Conservation (phyloP, 2,113 vertebrate genomes). For the Saimiri boliviensis region DNA sequence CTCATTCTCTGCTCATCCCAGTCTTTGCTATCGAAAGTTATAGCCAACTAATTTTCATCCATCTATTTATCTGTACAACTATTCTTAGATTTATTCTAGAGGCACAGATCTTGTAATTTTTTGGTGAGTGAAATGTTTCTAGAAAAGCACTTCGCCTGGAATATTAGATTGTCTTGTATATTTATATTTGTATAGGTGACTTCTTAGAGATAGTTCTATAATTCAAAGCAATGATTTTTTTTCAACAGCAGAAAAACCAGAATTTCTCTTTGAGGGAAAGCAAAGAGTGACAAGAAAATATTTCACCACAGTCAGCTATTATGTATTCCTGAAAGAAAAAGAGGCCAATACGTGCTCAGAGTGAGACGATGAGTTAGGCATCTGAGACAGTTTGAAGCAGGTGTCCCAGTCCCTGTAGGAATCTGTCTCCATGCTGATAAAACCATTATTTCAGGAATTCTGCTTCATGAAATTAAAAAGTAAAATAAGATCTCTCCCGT, state of each 20-base stretch:
- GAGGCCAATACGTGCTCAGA: accelerated
- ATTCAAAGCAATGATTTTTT: not conserved
- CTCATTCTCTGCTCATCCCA: not conserved
- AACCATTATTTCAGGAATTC: not conserved
- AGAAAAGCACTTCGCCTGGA: not conserved
- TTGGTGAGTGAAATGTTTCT: not conserved
- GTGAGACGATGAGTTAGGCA: not conserved
- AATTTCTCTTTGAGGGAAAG: not conserved
- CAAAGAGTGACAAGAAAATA: not conserved
- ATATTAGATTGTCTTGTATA: not conserved
- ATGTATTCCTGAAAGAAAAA: not conserved
- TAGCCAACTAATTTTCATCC: not conserved
- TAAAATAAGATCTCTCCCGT: not conserved
- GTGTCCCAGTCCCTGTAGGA: not conserved
- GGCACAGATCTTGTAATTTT: not conserved
- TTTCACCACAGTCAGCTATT: not conserved
- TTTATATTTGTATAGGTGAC: not conserved
- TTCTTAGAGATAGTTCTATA: not conserved
- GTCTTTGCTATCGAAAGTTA: not conserved
- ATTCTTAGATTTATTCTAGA: not conserved
- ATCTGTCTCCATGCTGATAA: not conserved
- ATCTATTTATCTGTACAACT: not conserved
- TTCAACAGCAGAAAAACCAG: not conserved
- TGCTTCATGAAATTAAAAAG: not conserved
- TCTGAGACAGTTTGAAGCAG: not conserved